A percentile compares a stretch with the other conserved stretches of the same genome.
Conservation (phyloP, 2,888 invertebrate species). For the Oligia fasciuncula region DNA sequence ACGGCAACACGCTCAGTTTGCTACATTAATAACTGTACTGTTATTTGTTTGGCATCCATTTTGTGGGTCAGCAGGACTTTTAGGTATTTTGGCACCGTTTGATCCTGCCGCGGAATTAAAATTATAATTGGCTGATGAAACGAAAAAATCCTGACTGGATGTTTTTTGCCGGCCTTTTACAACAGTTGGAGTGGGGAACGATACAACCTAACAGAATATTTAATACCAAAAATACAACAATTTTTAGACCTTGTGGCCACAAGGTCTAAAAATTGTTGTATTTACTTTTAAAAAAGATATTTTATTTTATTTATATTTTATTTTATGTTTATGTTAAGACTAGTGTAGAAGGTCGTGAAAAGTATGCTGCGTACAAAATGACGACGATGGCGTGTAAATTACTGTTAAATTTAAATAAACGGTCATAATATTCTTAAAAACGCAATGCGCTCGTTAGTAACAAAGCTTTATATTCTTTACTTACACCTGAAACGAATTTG, state of each 20-base stretch:
- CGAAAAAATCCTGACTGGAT: not conserved
- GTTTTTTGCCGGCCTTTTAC: not conserved
- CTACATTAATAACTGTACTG: constrained; percentile 68
- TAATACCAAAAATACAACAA: not conserved
- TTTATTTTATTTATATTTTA: no score
- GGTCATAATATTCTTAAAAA: not conserved
- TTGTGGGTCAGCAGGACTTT: constrained; percentile 53
- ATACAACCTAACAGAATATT: not conserved
- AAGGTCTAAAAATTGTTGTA: no score
- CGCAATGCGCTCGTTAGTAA: not conserved
- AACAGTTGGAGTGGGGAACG: not conserved
- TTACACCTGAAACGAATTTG: not conserved
- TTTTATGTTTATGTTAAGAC: no score
- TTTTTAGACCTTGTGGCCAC: not conserved
- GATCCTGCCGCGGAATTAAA: constrained; percentile 12
- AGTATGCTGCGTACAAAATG: not conserved
- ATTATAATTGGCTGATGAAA: constrained; percentile 23
- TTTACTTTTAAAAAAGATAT: no score
- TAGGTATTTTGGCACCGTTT: constrained; percentile 28
- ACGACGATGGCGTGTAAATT: not conserved
- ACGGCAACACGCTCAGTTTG: constrained; percentile 62
- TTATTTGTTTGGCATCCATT: constrained; percentile 55
- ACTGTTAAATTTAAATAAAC: not conserved
- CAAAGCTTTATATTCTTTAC: not conserved
- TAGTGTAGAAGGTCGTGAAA: not conserved